These are phyloP conservation scores for Oreochromis mossambicus DNA, from an alignment of 2,797 vertebrate genomes.

Conservation along the genomic window DNA sequence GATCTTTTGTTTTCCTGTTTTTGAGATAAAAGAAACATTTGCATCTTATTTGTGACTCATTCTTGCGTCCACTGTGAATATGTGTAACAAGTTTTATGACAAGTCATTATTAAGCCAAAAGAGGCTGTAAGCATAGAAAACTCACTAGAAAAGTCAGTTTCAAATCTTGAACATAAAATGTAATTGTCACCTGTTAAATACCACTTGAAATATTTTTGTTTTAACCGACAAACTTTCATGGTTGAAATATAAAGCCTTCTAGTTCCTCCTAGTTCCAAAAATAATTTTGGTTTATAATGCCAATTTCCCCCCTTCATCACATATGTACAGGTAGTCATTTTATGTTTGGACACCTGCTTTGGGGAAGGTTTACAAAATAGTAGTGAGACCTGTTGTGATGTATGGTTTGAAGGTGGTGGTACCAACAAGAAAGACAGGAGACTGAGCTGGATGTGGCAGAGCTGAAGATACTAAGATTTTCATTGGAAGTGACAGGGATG, in stretches of 20 bases:
- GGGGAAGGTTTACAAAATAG: accelerated
- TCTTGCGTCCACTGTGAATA: neutral
- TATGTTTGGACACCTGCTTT: neutral
- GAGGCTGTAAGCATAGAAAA: neutral
- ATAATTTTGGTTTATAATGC: neutral
- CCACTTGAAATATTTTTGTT: neutral
- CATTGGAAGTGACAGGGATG: accelerated
- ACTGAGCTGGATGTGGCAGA: neutral
- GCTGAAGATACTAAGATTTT: neutral
- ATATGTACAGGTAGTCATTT: neutral
- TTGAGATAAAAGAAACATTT: accelerated
- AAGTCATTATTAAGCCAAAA: neutral
- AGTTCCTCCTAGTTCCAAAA: accelerated
- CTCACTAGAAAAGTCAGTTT: neutral
- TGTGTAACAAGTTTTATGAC: neutral
- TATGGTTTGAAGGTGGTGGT: neutral
- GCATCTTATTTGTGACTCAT: neutral
- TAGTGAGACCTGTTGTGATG: neutral
- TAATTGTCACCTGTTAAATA: neutral
- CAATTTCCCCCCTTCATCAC: neutral
- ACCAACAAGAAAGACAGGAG: neutral
- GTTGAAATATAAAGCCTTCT: accelerated
- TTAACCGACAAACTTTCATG: neutral
- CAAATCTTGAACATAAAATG: accelerated
- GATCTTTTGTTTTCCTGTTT: neutral